A percentile compares a stretch with the other conserved stretches of the same genome.
phyloP scores from a whole-genome alignment of 2,888 invertebrate species.

The Alloplasta piceator region DNA sequence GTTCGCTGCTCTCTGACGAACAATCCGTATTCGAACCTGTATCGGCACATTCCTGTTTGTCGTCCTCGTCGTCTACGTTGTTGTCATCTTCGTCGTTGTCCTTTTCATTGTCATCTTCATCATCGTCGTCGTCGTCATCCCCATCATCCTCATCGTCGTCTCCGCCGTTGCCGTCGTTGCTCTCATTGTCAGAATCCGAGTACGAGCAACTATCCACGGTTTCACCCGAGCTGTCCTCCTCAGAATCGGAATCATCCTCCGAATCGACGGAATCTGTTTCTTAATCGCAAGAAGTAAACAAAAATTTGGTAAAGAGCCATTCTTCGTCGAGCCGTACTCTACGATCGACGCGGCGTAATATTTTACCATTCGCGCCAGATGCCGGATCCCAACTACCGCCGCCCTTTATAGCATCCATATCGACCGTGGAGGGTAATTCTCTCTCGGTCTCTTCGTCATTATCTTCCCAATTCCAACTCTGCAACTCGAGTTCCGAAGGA shows the following conservation, averaged over 20 bases:
- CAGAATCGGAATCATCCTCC: slow-evolving; percentile 83
- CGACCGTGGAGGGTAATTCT: slow-evolving; percentile 87
- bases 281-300: slow-evolving; percentile 54
- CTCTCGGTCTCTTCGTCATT: slow-evolving; percentile 87
- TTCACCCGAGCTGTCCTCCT: slow-evolving; percentile 83
- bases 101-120: too few relatives aligned
- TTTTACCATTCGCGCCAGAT: slow-evolving; percentile 78
- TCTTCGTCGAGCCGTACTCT: too few relatives aligned
- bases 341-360: too few relatives aligned
- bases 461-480: slow-evolving; percentile 82
- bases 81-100: too few relatives aligned
- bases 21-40: slow-evolving; percentile 84
- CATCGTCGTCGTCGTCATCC: neutral
- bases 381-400: slow-evolving; percentile 82
- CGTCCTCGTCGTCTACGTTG: slow-evolving; percentile 66
- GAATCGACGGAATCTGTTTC: slow-evolving; percentile 82
- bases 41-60: slow-evolving; percentile 76
- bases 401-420: slow-evolving; percentile 87
- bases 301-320: neutral
- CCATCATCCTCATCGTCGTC: slow-evolving; percentile 76
- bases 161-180: slow-evolving; percentile 74
- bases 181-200: slow-evolving; percentile 82
- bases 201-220: slow-evolving; percentile 82
- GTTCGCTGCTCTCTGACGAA: slow-evolving; percentile 83
- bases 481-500: slow-evolving; percentile 84